Base-by-base conservation (phyloP, 2,888 invertebrate species). In the Tuta absoluta region DNA sequence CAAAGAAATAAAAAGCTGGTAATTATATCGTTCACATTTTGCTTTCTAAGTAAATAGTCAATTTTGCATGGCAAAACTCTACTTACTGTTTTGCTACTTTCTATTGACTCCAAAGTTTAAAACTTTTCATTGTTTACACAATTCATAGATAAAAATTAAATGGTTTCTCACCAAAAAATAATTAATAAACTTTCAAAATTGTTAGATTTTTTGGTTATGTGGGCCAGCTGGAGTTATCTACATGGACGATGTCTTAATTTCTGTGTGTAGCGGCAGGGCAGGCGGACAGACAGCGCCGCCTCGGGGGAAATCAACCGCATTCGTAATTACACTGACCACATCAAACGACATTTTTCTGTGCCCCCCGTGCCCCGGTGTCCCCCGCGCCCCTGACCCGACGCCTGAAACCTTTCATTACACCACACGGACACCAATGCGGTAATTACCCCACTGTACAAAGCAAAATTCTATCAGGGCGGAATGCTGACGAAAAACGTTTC, bases 291-390 rank as follows among this genome's bases (percentile, higher is more conserved):
- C 41, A 41, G 41, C 45, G 45, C n/a, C 45, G 45, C n/a, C 41
- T 17, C 45, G 45, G 62, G 62, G 62, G 62, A 62, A 62, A 62
- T 62, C 62, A 53, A 8, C 33, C 28, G 49, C 37, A 48, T 48
- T 49, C 58, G 49, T 63, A 62, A 65, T 65, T 62, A 65, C 57
- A 56, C 62, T 65, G 57, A 62, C 65, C 62, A 59, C 65, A 63
- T 63, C 48, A 59, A 57, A 56, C 49, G 59, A 65, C 65, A 62
- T 63, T 65, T 65, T 65, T 63, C 65, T 62, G 51, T 53, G 51
- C 51, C 51, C 51, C 23, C 51, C 12, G 21, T 45, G 45, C 51
- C 56, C 56, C 11, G 8, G 17, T 33, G 33, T 10, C 33, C 33
- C 33, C 11, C 17, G 17, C 10, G 33, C 33, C 33, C 33, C 33